These are phyloP conservation scores for Perognathus longimembris DNA, from an alignment of 2,113 vertebrate species.

Conservation along the genomic window DNA sequence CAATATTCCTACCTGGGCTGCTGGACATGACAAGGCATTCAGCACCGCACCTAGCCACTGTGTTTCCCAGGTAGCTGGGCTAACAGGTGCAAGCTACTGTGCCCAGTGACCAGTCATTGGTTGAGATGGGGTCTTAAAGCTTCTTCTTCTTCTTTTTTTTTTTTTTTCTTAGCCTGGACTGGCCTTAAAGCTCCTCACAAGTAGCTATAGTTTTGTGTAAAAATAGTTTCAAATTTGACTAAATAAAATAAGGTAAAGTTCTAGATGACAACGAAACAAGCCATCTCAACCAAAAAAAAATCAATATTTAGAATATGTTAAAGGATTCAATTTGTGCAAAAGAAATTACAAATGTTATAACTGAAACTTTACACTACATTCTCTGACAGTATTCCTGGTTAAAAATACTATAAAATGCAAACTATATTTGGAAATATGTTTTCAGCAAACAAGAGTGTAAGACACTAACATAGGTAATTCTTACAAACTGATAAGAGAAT, in stretches of 20 bases:
- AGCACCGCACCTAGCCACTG: too few relatives aligned
- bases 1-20: too few relatives aligned
- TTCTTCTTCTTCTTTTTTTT: too few relatives aligned
- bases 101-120: too few relatives aligned
- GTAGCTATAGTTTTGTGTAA: not conserved
- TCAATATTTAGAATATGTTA: conserved; percentile 1
- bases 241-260: conserved; percentile 13
- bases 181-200: too few relatives aligned
- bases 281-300: not conserved
- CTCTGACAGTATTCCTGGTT: not conserved
- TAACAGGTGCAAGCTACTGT: too few relatives aligned
- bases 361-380: not conserved
- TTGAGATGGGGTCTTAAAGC: too few relatives aligned
- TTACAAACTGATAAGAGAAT: not conserved
- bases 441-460: not conserved
- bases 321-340: not conserved
- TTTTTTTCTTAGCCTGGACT: too few relatives aligned
- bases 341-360: conserved; percentile 4
- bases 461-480: not conserved
- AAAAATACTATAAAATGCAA: conserved; percentile 18
- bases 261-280: too few relatives aligned
- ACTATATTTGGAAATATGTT: conserved; percentile 34
- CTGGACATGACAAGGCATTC: too few relatives aligned
- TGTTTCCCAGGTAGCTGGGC: too few relatives aligned
- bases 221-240: conserved; percentile 3